These are phyloP conservation scores for Silurus meridionalis DNA, from an alignment of 2,113 vertebrate species.

Conservation along the genomic window DNA sequence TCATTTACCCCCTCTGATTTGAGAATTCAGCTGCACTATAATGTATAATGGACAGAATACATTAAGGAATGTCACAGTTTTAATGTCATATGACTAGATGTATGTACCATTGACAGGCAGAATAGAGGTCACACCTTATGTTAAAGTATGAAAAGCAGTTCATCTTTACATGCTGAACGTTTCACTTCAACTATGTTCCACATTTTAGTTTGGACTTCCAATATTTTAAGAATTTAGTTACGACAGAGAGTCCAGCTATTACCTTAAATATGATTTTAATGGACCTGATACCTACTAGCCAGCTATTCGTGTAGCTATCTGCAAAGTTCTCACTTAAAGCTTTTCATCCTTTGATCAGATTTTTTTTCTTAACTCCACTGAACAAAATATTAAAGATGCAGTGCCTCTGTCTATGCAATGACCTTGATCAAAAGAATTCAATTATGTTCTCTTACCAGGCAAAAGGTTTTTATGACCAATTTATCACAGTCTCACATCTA, in stretches of 20 bases:
- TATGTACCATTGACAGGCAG: neutral
- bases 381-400: conserved; percentile 40
- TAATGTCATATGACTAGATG: neutral
- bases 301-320: neutral
- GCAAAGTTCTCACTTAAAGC: conserved; percentile 42
- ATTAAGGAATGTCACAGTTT: neutral
- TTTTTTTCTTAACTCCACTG: conserved; percentile 32
- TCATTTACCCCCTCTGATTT: neutral
- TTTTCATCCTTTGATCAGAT: conserved; percentile 46
- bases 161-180: neutral
- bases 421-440: conserved; percentile 35
- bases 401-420: neutral
- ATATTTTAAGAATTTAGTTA: neutral
- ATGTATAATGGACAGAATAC: neutral
- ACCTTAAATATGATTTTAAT: conserved; percentile 29
- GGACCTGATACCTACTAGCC: conserved; percentile 14
- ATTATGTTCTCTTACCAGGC: neutral
- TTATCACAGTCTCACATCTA: neutral
- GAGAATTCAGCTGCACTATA: neutral
- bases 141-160: neutral
- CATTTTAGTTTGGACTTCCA: neutral
- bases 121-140: neutral
- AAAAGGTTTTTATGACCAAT: neutral
- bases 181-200: too few species aligned
- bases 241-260: neutral